Conservation (phyloP, 2,888 invertebrate species). For the Pandemis cinnamomeana region DNA sequence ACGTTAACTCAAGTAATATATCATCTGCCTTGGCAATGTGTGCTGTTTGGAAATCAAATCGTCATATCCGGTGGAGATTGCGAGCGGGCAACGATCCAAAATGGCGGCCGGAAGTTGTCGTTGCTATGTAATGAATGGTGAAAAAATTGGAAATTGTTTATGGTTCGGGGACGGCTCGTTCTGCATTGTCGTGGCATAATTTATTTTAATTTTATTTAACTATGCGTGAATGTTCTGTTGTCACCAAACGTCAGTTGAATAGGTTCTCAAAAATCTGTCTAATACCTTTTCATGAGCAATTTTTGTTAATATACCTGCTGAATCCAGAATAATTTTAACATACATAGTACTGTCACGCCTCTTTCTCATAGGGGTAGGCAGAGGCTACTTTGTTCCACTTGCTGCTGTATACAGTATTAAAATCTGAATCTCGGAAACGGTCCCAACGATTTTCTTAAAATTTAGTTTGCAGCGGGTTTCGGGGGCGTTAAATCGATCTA, state of each 20-base stretch:
- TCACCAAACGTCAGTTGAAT: neutral
- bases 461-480: too few relatives aligned
- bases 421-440: too few relatives aligned
- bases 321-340: too few relatives aligned
- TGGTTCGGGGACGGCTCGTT: constrained; percentile 12
- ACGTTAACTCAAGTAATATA: constrained; percentile 38
- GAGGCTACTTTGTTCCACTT: too few relatives aligned
- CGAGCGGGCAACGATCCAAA: constrained; percentile 40
- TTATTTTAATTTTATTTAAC: neutral
- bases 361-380: too few relatives aligned
- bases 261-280: too few relatives aligned
- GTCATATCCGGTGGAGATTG: constrained; percentile 42
- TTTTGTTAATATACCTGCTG: too few relatives aligned
- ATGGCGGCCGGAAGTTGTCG: constrained; percentile 41
- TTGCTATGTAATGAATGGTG: constrained; percentile 39
- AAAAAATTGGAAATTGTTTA: constrained; percentile 40
- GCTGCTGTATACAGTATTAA: too few relatives aligned
- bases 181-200: neutral
- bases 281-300: too few relatives aligned
- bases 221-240: neutral
- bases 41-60: constrained; percentile 42
- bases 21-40: constrained; percentile 38
- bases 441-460: too few relatives aligned
- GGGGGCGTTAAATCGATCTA: too few relatives aligned
- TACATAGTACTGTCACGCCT: too few relatives aligned